These are phyloP conservation scores for Morone chrysops DNA, from an alignment of 2,113 vertebrate species.

Conservation along the genomic window DNA sequence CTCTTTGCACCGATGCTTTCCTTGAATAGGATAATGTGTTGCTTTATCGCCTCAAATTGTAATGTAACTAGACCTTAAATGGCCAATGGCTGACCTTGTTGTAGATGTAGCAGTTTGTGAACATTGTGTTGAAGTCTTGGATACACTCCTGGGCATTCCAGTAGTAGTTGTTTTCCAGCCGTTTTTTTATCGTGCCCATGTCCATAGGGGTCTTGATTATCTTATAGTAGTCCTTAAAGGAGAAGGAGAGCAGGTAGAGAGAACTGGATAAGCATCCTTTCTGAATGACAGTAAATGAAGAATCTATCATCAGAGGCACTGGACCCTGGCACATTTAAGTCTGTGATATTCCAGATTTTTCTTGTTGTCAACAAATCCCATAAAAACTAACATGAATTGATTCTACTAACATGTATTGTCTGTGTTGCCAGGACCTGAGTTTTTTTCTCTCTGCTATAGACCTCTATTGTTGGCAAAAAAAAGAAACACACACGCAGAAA, in stretches of 20 bases:
- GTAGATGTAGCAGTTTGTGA: constrained; percentile 99
- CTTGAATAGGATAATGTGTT: background rate
- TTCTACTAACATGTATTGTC: no score
- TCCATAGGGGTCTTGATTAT: constrained; percentile 97
- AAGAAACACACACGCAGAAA: no score
- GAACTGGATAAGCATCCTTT: background rate
- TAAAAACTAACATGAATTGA: no score
- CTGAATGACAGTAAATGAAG: background rate
- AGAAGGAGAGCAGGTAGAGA: background rate
- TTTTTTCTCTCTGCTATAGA: no score
- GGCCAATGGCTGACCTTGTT: constrained; percentile 87
- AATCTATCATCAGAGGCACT: background rate
- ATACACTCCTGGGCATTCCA: constrained; percentile 97
- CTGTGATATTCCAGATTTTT: no score
- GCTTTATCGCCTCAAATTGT: background rate
- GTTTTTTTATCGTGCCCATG: constrained; percentile 96
- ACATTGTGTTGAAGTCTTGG: constrained; percentile 98
- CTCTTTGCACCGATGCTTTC: background rate
- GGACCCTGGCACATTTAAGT: background rate
- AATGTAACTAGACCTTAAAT: background rate
- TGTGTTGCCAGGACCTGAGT: no score
- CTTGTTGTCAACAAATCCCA: no score
- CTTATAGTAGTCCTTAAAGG: constrained; percentile 93
- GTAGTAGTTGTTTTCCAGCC: constrained; percentile 95
- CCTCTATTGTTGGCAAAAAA: no score